Evolutionary conservation across 1,140 invertebrate genomes (phyloP).

Genomic region (Conopomorpha cramerella): DNA sequence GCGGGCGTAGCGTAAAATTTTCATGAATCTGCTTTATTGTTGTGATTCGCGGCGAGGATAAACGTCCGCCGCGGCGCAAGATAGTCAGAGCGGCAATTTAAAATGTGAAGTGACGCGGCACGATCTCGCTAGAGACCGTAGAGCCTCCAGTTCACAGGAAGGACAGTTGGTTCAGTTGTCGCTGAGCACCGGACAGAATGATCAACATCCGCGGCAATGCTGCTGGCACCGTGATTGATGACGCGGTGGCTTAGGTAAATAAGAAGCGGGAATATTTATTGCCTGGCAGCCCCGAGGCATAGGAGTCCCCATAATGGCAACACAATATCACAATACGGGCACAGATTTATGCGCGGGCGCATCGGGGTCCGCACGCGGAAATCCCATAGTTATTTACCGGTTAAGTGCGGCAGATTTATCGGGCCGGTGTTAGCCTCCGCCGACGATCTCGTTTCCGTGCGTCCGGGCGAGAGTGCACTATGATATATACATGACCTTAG

Average conservation of each 20-base stretch:
- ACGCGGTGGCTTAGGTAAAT: conserved; percentile 16
- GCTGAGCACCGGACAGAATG: conserved; percentile 9
- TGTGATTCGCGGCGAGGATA: too few species aligned
- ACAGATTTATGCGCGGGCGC: conserved; percentile 53
- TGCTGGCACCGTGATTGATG: conserved; percentile 12
- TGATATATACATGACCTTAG: conserved; percentile 24
- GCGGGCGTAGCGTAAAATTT: not conserved
- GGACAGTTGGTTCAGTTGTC: too few species aligned
- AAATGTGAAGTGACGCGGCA: too few species aligned
- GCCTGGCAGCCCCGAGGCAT: conserved; percentile 24
- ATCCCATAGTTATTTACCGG: conserved; percentile 60
- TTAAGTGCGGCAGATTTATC: conserved; percentile 59
- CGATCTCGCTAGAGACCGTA: too few species aligned
- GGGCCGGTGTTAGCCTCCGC: conserved; percentile 21
- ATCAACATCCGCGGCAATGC: conserved; percentile 10
- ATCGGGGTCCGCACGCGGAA: conserved; percentile 52
- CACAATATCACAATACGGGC: conserved; percentile 59
- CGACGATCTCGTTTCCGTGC: conserved; percentile 42
- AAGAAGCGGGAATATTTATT: conserved; percentile 40
- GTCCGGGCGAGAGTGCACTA: conserved; percentile 21
- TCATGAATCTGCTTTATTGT: too few species aligned
- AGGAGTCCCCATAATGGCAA: conserved; percentile 45
- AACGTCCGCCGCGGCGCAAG: not conserved
- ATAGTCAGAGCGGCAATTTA: too few species aligned
- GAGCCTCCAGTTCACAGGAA: too few species aligned